Conservation (phyloP, 2,113 vertebrate species). For the Menura novaehollandiae region DNA sequence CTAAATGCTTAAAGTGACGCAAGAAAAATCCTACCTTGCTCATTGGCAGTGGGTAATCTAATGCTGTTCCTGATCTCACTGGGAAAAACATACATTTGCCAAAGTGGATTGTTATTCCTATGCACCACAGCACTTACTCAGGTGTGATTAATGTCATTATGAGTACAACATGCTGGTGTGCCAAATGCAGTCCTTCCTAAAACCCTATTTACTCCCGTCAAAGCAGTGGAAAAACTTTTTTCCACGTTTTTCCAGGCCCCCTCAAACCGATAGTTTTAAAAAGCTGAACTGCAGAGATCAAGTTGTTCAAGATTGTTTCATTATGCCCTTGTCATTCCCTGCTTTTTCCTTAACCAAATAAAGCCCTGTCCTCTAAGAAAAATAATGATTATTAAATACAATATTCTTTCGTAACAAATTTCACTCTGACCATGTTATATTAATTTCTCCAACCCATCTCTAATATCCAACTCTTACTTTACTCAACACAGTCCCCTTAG, state of each 20-base stretch:
- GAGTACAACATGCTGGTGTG: neutral
- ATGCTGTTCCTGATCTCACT: neutral
- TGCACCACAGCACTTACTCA: neutral
- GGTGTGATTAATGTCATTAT: neutral
- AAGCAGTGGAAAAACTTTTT: neutral
- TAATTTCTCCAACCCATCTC: neutral
- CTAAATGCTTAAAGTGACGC: neutral
- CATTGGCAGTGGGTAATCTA: neutral
- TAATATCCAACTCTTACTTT: neutral
- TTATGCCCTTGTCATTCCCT: neutral
- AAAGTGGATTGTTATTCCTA: neutral
- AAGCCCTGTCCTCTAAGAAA: neutral
- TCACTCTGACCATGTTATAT: neutral
- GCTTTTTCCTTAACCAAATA: neutral
- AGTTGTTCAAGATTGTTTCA: neutral
- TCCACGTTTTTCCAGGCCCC: neutral
- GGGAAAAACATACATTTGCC: neutral
- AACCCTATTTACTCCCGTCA: neutral
- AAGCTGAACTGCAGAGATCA: neutral
- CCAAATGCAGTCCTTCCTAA: neutral
- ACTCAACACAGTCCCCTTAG: neutral
- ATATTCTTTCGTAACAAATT: neutral
- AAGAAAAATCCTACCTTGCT: neutral
- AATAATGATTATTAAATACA: neutral
- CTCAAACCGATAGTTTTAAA: neutral